A percentile compares a stretch with the other conserved stretches of the same genome.
phyloP scores from a whole-genome alignment of 1,140 invertebrate genomes.

The Reticulitermes speratus region DNA sequence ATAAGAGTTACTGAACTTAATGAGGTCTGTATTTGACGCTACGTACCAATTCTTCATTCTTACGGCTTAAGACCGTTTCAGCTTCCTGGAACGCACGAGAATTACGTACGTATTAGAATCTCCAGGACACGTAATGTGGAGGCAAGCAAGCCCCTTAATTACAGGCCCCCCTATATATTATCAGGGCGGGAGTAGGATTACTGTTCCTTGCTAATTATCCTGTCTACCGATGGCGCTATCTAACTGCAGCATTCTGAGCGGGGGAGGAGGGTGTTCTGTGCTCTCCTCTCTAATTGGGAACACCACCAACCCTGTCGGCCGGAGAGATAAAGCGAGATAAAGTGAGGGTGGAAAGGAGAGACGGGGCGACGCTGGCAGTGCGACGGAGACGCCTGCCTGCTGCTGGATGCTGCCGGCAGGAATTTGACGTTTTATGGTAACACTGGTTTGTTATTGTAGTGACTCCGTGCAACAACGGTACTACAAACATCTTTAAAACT shows the following conservation, averaged over 20 bases:
- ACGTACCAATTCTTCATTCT: not conserved
- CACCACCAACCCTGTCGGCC: not conserved
- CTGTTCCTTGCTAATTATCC: constrained; percentile 27
- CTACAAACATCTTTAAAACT: not conserved
- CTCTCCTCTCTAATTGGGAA: constrained; percentile 25
- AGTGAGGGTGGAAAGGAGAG: not conserved
- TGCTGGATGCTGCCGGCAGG: not conserved
- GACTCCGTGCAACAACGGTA: not conserved
- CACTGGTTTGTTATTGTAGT: not conserved
- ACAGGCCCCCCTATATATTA: constrained; percentile 21
- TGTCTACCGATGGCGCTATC: constrained; percentile 21
- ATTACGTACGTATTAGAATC: not conserved
- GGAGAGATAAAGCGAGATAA: not conserved
- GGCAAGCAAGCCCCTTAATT: constrained; percentile 17
- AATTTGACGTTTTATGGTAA: constrained; percentile 6
- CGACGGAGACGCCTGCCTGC: not conserved
- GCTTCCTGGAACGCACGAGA: not conserved
- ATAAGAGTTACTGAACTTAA: no score
- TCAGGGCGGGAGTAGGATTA: constrained; percentile 19
- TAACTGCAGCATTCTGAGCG: not conserved
- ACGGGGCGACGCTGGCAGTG: not conserved
- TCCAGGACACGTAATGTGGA: not conserved
- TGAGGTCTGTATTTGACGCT: not conserved
- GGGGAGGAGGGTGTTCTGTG: not conserved
- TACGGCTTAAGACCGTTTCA: not conserved